These are phyloP conservation scores for Mohoua ochrocephala DNA, from an alignment of 2,113 vertebrate species.

Conservation along the genomic window DNA sequence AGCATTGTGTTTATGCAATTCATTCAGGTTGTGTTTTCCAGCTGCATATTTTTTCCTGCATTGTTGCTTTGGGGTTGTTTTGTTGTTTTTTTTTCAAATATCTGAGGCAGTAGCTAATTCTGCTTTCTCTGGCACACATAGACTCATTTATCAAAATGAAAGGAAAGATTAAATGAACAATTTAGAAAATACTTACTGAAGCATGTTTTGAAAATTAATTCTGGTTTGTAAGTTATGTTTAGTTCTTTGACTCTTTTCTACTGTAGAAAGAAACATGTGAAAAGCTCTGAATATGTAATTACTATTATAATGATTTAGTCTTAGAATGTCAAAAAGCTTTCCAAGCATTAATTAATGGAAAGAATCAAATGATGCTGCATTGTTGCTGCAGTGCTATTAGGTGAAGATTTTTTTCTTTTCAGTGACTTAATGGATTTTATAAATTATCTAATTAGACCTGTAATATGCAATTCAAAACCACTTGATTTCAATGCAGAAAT, in stretches of 20 bases:
- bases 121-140: not conserved
- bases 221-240: not conserved
- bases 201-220: slow-evolving; percentile 15
- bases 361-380: not conserved
- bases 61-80: not conserved
- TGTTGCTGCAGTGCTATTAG: not conserved
- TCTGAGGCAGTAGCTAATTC: not conserved
- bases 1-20: not conserved
- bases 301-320: not conserved
- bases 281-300: slow-evolving; percentile 4
- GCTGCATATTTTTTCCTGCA: not conserved
- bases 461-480: not conserved
- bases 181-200: not conserved
- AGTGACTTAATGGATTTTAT: not conserved
- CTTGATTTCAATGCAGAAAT: not conserved
- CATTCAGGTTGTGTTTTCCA: not conserved
- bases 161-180: not conserved
- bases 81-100: not conserved
- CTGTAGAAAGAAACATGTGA: not conserved
- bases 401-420: not conserved
- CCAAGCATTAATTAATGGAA: slow-evolving; percentile 29
- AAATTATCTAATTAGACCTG: slow-evolving; percentile 2
- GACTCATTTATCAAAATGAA: not conserved
- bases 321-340: slow-evolving; percentile 8
- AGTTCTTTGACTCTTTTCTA: not conserved